phyloP scores from a whole-genome alignment of 2,797 vertebrate species.

The Pogoniulus pusillus region DNA sequence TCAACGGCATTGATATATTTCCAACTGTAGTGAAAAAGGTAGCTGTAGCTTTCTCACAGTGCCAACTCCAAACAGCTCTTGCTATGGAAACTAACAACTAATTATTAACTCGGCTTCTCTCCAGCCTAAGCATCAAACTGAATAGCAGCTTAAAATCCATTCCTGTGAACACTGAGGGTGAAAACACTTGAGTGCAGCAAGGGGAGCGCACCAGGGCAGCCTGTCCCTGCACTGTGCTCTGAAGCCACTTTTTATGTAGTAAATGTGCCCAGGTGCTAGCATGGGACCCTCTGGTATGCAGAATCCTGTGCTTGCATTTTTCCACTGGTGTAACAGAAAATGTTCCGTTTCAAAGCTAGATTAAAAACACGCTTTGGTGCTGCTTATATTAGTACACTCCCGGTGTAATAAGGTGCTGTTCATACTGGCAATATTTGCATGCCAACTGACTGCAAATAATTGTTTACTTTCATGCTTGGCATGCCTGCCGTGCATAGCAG shows the following conservation, averaged over 20 bases:
- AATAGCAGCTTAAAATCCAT: not conserved
- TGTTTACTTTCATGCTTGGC: not conserved
- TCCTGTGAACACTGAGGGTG: not conserved
- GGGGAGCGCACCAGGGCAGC: not conserved
- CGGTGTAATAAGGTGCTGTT: not conserved
- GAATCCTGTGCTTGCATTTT: not conserved
- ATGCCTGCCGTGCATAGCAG: not conserved
- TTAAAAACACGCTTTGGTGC: not conserved
- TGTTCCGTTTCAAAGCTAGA: not conserved
- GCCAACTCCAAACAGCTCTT: not conserved
- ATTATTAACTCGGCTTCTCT: not conserved
- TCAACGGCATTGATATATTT: not conserved
- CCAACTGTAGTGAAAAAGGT: not conserved
- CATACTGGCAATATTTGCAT: not conserved
- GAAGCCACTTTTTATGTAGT: conserved; percentile 9
- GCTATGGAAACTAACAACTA: not conserved
- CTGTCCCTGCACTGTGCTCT: not conserved
- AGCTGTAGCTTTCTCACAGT: not conserved
- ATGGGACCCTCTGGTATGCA: not conserved
- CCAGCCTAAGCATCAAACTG: not conserved
- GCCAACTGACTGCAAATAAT: not conserved
- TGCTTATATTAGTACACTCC: not conserved
- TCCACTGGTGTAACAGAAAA: not conserved
- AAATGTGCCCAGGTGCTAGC: not conserved
- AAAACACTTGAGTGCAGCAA: not conserved